phyloP scores from a whole-genome alignment of 1,140 invertebrate species.

The Grapholita molesta region DNA sequence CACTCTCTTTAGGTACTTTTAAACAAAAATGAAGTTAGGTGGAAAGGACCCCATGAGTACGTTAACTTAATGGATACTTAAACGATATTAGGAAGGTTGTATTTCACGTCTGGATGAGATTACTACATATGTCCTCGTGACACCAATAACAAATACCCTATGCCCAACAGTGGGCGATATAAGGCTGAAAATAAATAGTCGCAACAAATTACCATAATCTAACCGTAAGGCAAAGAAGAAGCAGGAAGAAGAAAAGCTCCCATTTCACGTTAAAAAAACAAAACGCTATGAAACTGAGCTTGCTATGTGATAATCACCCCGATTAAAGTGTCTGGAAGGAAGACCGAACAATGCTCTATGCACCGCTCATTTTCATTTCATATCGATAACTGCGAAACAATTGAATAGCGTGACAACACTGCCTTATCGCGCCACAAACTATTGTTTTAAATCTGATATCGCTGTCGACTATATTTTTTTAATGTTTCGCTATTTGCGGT shows the following conservation, averaged over 20 bases:
- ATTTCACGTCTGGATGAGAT: too few species aligned
- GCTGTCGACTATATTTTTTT: background rate
- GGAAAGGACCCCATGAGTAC: too few species aligned
- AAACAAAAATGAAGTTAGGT: too few species aligned
- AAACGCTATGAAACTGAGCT: background rate
- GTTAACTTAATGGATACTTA: too few species aligned
- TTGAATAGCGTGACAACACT: conserved; percentile 8
- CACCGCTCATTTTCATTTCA: background rate
- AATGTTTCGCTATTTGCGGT: background rate
- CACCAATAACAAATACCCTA: too few species aligned
- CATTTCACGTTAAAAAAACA: background rate
- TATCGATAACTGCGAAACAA: conserved; percentile 2
- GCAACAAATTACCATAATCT: too few species aligned
- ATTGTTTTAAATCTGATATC: conserved; percentile 8
- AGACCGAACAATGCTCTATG: background rate
- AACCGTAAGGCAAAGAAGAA: too few species aligned
- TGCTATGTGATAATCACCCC: background rate
- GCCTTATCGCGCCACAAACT: background rate
- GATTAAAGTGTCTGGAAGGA: background rate
- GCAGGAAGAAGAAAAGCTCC: background rate
- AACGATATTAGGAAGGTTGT: too few species aligned
- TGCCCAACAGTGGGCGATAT: too few species aligned
- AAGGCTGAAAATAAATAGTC: too few species aligned
- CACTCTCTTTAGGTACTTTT: too few species aligned
- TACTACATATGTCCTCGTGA: too few species aligned